These are phyloP conservation scores for Threskiornis aethiopicus DNA, from an alignment of 2,797 vertebrate genomes.

Conservation along the genomic window DNA sequence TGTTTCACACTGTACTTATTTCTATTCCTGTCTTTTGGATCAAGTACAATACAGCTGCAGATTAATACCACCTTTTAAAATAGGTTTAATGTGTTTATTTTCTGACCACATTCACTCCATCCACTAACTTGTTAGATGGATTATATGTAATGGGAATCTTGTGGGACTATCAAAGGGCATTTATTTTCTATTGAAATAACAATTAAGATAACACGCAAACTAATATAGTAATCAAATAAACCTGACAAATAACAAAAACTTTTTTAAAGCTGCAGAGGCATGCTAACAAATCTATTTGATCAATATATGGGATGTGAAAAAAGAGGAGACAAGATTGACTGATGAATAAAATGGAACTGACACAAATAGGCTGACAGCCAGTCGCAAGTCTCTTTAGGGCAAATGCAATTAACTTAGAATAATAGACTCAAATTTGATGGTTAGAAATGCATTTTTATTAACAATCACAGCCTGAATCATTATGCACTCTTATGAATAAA, in stretches of 20 bases:
- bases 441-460: constrained; percentile 84
- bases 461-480: constrained; percentile 78
- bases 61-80: constrained; percentile 33
- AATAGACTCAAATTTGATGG: constrained; percentile 85
- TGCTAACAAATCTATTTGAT: constrained; percentile 78
- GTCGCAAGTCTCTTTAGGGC: constrained; percentile 83
- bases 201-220: constrained; percentile 69
- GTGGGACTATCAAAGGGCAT: constrained; percentile 61
- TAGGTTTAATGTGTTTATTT: constrained; percentile 39
- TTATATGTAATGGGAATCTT: constrained; percentile 61
- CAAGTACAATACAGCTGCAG: background rate
- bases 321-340: constrained; percentile 80
- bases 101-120: background rate
- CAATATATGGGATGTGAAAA: constrained; percentile 76
- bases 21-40: constrained; percentile 26
- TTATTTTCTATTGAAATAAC: constrained; percentile 71
- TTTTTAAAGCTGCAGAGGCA: constrained; percentile 66
- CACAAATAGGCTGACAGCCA: constrained; percentile 84
- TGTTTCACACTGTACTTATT: constrained; percentile 37
- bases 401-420: constrained; percentile 88
- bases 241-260: constrained; percentile 67
- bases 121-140: constrained; percentile 42
- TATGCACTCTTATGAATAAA: constrained; percentile 79
- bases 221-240: constrained; percentile 72
- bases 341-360: constrained; percentile 81